Base-by-base conservation (phyloP, 2,113 vertebrate genomes). In the Antigone vipio region DNA sequence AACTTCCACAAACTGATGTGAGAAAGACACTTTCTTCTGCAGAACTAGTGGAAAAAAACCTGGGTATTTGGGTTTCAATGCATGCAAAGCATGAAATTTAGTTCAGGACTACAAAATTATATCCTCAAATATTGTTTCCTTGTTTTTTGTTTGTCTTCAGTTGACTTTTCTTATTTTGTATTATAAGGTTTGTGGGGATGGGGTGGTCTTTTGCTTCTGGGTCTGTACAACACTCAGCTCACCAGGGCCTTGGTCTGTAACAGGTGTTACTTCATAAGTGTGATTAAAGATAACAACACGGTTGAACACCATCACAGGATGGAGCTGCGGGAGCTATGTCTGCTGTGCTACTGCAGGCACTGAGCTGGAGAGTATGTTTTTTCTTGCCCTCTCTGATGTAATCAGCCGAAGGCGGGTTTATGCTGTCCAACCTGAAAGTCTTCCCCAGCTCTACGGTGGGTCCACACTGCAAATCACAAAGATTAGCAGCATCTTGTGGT, bases 291-390 rank as follows among this genome's bases (percentile, higher is more conserved):
- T 18, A 42, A 72, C 0, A 1, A 18, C 8, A 5, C 0, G 2
- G 24, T 8, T 59, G 83, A 67, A 50, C 14, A 17, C 71, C 76
- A n/a, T n/a, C 50, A 23, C 15, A 66, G 76, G 50, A 81, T 8
- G 53, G 73, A 91, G 63, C 80, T 92, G 86, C 12, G 26, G 69
- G 73, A 89, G 52, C 47, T 0, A 1, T 27, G 58, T 15, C 49
- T 93, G 80, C 74, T 30, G 60, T 82, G 89, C 89, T 93, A 76
- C 79, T 85, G 66, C 83, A 88, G 58, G 44, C 63, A 44, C 23
- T 29, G 76, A 86, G 80, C 80, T 87, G 87, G 18, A 71, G 34
- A 67, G 30, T 50, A 27, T 40, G 72, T 30, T 60, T 89, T 77
- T 63, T 71, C 81, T 74, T 85, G 73, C 47, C 45, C 45, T 77